A percentile compares a stretch with the other conserved stretches of the same genome.
Evolutionary conservation across 2,797 vertebrate genomes (phyloP).

Genomic region (Pelodytes ibericus): DNA sequence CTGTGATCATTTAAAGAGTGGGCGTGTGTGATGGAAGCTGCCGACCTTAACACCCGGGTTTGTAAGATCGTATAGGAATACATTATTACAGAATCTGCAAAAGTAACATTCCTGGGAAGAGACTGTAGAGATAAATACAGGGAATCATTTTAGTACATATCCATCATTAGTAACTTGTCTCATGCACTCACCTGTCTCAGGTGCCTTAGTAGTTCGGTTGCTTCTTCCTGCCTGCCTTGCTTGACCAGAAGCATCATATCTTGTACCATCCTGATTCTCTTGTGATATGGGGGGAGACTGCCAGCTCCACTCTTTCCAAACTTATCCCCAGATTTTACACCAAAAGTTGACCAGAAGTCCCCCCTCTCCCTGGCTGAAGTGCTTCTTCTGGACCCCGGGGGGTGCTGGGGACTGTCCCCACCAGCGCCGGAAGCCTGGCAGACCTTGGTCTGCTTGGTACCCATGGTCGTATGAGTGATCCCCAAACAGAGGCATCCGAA

Average conservation of each 20-base stretch:
- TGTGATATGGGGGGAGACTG: conserved; percentile 84
- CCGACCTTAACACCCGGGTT: not conserved
- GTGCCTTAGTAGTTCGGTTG: conserved; percentile 88
- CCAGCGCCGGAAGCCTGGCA: conserved; percentile 72
- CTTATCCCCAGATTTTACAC: conserved; percentile 86
- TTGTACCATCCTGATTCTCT: conserved; percentile 92
- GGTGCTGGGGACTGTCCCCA: conserved; percentile 75
- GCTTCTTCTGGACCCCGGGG: conserved; percentile 72
- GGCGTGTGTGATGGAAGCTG: not conserved
- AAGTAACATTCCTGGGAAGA: too few relatives aligned
- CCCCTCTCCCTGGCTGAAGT: conserved; percentile 79
- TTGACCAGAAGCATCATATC: conserved; percentile 92
- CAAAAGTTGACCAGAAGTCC: conserved; percentile 85
- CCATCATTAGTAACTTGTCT: not conserved
- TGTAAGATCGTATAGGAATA: too few relatives aligned
- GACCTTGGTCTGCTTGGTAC: conserved; percentile 87
- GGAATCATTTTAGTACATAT: too few relatives aligned
- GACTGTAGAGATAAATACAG: too few relatives aligned
- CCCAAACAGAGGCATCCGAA: conserved; percentile 29
- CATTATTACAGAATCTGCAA: too few relatives aligned
- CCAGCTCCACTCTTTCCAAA: conserved; percentile 72
- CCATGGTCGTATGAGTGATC: conserved; percentile 72
- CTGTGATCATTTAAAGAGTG: not conserved
- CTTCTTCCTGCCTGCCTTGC: conserved; percentile 90
- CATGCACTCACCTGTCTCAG: conserved; percentile 86